Conservation (phyloP, 2,888 invertebrate species). For the Diplolepis rosae region DNA sequence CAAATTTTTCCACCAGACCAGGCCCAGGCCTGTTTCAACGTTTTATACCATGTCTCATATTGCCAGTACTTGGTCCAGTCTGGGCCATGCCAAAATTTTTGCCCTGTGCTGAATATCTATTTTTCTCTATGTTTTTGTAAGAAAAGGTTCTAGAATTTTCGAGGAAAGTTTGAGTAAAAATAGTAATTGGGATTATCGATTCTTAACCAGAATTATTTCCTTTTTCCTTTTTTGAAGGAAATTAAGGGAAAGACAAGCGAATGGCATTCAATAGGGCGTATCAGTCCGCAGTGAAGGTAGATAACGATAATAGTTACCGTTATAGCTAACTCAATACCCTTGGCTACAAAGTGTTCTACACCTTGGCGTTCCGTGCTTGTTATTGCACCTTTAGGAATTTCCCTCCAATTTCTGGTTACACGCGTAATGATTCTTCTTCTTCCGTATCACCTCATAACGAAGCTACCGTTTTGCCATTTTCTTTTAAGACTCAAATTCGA, state of each 20-base stretch:
- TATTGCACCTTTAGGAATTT: slow-evolving; percentile 54
- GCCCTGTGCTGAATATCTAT: too few relatives aligned
- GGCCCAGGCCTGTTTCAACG: too few relatives aligned
- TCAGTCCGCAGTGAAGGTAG: slow-evolving; percentile 49
- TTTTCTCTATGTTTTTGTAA: too few relatives aligned
- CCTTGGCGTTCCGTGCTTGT: slow-evolving; percentile 47
- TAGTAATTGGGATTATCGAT: too few relatives aligned
- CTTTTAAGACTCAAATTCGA: slow-evolving; percentile 5
- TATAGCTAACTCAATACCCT: slow-evolving; percentile 57
- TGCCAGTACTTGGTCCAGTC: too few relatives aligned
- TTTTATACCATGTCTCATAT: too few relatives aligned
- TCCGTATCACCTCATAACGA: slow-evolving; percentile 32
- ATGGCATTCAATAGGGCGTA: slow-evolving; percentile 59
- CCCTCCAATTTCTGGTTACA: slow-evolving; percentile 26
- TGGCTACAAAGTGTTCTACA: slow-evolving; percentile 50
- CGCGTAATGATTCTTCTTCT: slow-evolving; percentile 32
- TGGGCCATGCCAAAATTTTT: too few relatives aligned
- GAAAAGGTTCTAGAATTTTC: too few relatives aligned
- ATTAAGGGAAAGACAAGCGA: slow-evolving; percentile 14
- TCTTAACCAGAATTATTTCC: too few relatives aligned
- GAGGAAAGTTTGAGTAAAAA: background rate
- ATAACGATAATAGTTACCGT: slow-evolving; percentile 65
- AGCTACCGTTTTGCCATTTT: slow-evolving; percentile 13
- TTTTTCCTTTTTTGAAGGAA: background rate
- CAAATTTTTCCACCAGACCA: too few relatives aligned